Percentiles rank a stretch among this genome's conserved stretches.
These are phyloP conservation scores for Otolemur crassicaudatus DNA, from an alignment of 2,797 vertebrate genomes.

Conservation along the genomic window DNA sequence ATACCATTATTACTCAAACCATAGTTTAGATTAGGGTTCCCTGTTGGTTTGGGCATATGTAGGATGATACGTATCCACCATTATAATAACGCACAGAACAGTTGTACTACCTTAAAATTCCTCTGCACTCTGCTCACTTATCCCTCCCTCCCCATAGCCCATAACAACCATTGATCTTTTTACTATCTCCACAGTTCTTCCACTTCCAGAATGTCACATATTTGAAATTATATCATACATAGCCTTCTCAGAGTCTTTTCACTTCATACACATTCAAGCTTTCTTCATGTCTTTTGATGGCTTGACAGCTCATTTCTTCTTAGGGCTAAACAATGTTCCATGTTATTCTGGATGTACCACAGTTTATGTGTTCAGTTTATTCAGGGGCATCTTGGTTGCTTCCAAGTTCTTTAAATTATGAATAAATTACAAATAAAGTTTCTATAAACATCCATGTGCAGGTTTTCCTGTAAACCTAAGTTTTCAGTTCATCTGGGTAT, in stretches of 20 bases:
- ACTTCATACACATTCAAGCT: too few relatives aligned
- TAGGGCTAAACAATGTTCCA: not conserved
- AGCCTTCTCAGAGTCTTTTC: not conserved
- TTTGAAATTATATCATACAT: not conserved
- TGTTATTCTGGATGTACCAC: not conserved
- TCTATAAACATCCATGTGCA: not conserved
- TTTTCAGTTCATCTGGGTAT: not conserved
- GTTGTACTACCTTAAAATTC: not conserved
- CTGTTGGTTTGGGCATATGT: not conserved
- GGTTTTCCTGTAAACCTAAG: not conserved
- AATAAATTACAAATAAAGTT: not conserved
- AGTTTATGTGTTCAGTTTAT: not conserved
- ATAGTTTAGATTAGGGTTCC: not conserved
- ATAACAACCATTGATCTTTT: too few relatives aligned
- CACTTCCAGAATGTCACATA: not conserved
- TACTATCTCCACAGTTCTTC: not conserved
- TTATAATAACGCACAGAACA: not conserved
- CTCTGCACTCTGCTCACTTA: too few relatives aligned
- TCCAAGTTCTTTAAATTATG: not conserved
- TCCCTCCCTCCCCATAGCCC: not conserved
- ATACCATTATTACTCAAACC: not conserved
- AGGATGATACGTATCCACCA: too few relatives aligned
- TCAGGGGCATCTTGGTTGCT: not conserved
- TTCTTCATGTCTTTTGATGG: not conserved
- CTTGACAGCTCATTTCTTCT: not conserved